phyloP scores from a whole-genome alignment of 2,113 vertebrate genomes.

The Spilogale gracilis region DNA sequence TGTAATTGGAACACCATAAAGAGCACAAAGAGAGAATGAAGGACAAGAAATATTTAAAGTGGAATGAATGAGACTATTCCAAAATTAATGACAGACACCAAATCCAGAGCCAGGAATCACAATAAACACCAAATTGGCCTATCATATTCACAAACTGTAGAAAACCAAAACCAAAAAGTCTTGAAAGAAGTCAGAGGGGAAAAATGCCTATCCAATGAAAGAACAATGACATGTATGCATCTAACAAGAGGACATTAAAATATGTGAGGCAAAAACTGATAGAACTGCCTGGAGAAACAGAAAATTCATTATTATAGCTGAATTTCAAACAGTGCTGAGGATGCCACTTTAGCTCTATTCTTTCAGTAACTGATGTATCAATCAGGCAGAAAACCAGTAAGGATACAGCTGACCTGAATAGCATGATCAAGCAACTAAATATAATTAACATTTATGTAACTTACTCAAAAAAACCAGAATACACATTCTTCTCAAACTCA shows the following conservation, averaged over 20 bases:
- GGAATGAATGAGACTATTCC: neutral
- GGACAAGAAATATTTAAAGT: neutral
- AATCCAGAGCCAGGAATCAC: conserved; percentile 8
- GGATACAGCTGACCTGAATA: neutral
- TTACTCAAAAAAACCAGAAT: neutral
- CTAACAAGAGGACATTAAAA: conserved; percentile 21
- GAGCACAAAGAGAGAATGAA: neutral
- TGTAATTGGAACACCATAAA: neutral
- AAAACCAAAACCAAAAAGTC: conserved; percentile 26
- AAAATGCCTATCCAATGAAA: neutral
- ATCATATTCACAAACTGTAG: neutral
- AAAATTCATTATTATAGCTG: neutral
- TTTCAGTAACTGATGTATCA: neutral
- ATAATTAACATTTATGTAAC: conserved; percentile 32
- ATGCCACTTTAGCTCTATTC: neutral
- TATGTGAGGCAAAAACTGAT: neutral
- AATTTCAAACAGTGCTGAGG: neutral
- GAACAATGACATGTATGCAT: neutral
- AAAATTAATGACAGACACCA: neutral
- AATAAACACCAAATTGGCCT: neutral
- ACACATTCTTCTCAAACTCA: conserved; percentile 33
- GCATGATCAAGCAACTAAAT: neutral
- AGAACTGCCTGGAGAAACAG: neutral
- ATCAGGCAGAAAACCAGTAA: conserved; percentile 30
- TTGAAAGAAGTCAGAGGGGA: neutral